These are phyloP conservation scores for Dolichallabes microphthalmus DNA, from an alignment of 2,113 vertebrate species.

Conservation along the genomic window DNA sequence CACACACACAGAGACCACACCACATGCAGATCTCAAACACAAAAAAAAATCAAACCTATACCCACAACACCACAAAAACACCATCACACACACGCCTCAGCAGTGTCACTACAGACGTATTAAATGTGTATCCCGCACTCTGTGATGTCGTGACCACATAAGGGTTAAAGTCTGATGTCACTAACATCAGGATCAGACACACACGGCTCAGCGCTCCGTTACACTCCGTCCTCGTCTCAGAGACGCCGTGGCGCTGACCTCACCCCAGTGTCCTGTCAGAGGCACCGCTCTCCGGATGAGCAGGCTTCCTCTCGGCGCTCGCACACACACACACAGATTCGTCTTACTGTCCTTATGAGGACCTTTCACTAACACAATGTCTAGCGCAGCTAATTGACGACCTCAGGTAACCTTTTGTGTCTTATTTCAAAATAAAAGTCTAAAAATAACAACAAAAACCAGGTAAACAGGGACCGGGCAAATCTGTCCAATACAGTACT, in stretches of 20 bases:
- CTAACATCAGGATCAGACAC: not conserved
- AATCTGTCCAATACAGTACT: not conserved
- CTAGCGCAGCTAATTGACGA: too few species aligned
- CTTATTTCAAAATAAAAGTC: not conserved
- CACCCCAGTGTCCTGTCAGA: not conserved
- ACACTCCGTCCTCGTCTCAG: constrained; percentile 10
- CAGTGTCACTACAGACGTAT: not conserved
- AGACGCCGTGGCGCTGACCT: constrained; percentile 14
- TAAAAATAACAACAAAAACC: too few species aligned
- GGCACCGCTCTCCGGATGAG: constrained; percentile 12
- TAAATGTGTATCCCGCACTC: not conserved
- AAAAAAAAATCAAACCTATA: too few species aligned
- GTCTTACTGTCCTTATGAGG: not conserved
- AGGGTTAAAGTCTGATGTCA: not conserved
- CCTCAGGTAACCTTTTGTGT: not conserved
- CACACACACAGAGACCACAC: too few species aligned
- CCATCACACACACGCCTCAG: not conserved
- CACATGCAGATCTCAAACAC: too few species aligned
- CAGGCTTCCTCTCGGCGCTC: constrained; percentile 24
- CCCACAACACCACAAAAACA: too few species aligned
- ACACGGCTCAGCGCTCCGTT: not conserved
- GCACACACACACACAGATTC: not conserved
- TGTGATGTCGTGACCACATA: not conserved
- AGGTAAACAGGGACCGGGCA: too few species aligned
- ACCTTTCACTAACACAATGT: not conserved